Conservation (phyloP, 2,888 invertebrate species). For the Caenorhabditis doughertyi region DNA sequence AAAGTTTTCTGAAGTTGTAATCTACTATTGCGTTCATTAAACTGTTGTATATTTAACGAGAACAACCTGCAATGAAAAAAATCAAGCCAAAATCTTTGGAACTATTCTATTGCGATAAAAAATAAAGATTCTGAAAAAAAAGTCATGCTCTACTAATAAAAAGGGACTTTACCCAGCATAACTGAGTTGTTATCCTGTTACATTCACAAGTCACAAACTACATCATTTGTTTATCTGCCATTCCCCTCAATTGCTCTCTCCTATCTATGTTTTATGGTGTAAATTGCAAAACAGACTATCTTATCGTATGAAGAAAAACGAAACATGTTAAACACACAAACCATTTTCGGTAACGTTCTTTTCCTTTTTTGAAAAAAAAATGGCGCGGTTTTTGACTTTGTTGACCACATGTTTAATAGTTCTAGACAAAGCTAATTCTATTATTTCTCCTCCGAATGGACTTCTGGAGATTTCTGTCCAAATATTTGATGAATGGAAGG, state of each 20-base stretch:
- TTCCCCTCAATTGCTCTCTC: slow-evolving; percentile 9
- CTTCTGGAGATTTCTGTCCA: slow-evolving; percentile 13
- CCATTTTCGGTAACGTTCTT: slow-evolving; percentile 10
- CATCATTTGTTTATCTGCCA: neutral
- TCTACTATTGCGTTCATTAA: too few species aligned
- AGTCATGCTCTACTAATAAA: too few species aligned
- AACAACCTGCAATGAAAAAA: too few species aligned
- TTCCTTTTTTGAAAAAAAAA: neutral
- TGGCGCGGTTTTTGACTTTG: slow-evolving; percentile 1
- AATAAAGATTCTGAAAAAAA: too few species aligned
- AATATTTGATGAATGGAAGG: slow-evolving; percentile 42
- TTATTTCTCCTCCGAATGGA: slow-evolving; percentile 36
- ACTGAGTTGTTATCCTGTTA: too few species aligned
- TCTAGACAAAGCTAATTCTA: neutral
- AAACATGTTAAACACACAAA: slow-evolving; percentile 15
- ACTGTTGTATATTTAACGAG: too few species aligned
- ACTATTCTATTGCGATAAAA: too few species aligned
- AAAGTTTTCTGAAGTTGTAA: too few species aligned
- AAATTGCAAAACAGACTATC: slow-evolving; percentile 42
- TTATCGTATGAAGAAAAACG: slow-evolving; percentile 37
- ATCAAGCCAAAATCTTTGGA: too few species aligned
- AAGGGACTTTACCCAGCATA: too few species aligned
- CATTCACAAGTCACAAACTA: slow-evolving; percentile 10
- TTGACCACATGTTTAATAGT: neutral
- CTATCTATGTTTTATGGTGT: slow-evolving; percentile 9